Evolutionary conservation across 2,888 invertebrate species (phyloP).

Genomic region (Ormyrus nitidulus): DNA sequence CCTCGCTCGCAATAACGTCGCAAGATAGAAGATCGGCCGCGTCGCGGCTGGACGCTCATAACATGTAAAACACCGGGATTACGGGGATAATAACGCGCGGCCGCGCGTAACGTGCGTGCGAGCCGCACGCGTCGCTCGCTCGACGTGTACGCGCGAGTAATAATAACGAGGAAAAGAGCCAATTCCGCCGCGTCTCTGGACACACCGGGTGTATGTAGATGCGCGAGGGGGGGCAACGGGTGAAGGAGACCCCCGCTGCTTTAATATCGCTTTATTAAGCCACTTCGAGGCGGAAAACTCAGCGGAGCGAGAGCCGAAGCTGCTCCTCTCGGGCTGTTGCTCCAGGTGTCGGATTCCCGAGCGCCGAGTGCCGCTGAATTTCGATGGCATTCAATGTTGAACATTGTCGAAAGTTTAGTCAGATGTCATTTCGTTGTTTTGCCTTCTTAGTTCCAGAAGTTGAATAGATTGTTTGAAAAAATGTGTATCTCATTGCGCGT

Average conservation of each 20-base stretch:
- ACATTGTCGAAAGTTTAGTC: not conserved
- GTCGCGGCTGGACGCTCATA: constrained; percentile 53
- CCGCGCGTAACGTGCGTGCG: not conserved
- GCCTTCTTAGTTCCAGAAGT: not conserved
- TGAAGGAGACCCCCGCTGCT: constrained; percentile 68
- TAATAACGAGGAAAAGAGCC: constrained; percentile 57
- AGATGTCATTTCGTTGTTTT: not conserved
- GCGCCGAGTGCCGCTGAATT: not conserved
- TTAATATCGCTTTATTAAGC: constrained; percentile 75
- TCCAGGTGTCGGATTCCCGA: constrained; percentile 11
- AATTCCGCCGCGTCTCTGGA: constrained; percentile 61
- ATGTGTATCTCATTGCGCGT: not conserved
- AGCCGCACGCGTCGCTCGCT: constrained; percentile 4
- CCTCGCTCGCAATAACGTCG: not conserved
- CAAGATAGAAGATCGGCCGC: constrained; percentile 38
- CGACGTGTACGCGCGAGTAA: constrained; percentile 21
- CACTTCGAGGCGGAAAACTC: constrained; percentile 61
- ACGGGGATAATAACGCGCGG: constrained; percentile 67
- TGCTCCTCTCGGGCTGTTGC: not conserved
- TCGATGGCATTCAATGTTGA: not conserved
- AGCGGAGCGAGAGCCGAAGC: constrained; percentile 13
- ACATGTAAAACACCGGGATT: constrained; percentile 71
- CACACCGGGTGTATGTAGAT: not conserved
- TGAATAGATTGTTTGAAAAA: not conserved
- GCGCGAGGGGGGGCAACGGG: not conserved